Base-by-base conservation (phyloP, 2,888 invertebrate species). In the Neuroscelio doddi region DNA sequence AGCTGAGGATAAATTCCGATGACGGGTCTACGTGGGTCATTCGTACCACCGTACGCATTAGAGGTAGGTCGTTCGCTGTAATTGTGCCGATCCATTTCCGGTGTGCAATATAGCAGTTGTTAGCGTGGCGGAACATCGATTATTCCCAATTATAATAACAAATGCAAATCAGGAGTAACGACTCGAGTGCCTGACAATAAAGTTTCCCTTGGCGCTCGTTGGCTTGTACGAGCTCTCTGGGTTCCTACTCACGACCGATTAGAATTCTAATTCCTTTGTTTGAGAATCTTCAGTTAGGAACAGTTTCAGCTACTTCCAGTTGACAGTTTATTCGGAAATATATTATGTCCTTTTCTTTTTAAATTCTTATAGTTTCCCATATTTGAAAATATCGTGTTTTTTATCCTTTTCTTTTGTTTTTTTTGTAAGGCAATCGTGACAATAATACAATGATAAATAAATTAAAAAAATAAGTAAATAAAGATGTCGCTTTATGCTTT, bases 71-170 rank as follows among this genome's bases (percentile, higher is more conserved):
- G 70, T 70, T 74, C 62, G 63, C 68, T 46, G 71, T 76, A 76
- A 76, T 73, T 74, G 76, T 76, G 69, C 62, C 75, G 72, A 75
- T 79, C 75, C 70, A 72, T 76, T 76, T 75, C 72, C 68, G 56
- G 55, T 46, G 53, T 15, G 12, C 12, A 15, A 4, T 12, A 32
- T 58, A 39, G 49, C 55, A 70, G 51, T 74, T 68, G 76, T 77
- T 74, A 71, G 55, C 68, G 51, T 50, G 58, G 39, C 56, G 64
- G 42, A 56, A 69, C 78, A 80, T 81, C 81, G 82, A 80, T 82
- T 83, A 83, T 80, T 82, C 73, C 80, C 80, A 80, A 82, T 83
- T 82, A 82, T 78, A 80, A 82, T 81, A 80, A 80, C 80, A 80
- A 82, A 81, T 80, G 80, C 80, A 82, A 80, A 82, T 82, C 78